These are phyloP conservation scores for Anastrepha obliqua DNA, from an alignment of 1,140 invertebrate species.

Conservation along the genomic window DNA sequence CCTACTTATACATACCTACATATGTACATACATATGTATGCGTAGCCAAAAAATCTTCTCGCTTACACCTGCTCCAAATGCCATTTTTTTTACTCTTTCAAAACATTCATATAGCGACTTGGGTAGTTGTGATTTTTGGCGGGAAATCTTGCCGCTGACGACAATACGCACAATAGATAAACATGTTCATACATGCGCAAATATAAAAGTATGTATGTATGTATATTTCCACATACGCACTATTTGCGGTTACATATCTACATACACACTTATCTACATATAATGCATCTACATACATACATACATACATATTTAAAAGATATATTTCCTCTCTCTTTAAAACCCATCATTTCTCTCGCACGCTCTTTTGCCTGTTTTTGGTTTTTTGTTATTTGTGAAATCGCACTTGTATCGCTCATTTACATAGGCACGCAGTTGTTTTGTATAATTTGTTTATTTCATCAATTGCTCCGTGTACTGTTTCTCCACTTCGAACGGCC, in stretches of 20 bases:
- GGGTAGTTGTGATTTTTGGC: slow-evolving; percentile 5
- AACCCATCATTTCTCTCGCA: background rate
- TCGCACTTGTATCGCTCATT: slow-evolving; percentile 8
- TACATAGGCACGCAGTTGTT: background rate
- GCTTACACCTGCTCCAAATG: background rate
- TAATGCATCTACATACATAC: background rate
- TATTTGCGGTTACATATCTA: background rate
- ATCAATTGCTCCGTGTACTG: slow-evolving; percentile 18
- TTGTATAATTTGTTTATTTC: slow-evolving; percentile 38
- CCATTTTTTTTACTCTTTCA: background rate
- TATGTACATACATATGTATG: background rate
- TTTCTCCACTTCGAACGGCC: slow-evolving; percentile 28
- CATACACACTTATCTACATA: background rate
- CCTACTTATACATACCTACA: background rate
- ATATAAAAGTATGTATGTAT: background rate
- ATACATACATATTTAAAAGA: background rate
- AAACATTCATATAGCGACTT: background rate
- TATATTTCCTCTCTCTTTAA: background rate
- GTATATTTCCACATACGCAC: background rate
- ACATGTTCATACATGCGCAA: background rate
- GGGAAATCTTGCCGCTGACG: background rate
- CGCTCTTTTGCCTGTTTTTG: background rate
- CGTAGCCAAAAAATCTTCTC: background rate
- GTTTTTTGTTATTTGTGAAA: background rate
- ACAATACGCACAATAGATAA: slow-evolving; percentile 30